These are phyloP conservation scores for Heliothis virescens DNA, from an alignment of 1,140 invertebrate genomes.

Conservation along the genomic window DNA sequence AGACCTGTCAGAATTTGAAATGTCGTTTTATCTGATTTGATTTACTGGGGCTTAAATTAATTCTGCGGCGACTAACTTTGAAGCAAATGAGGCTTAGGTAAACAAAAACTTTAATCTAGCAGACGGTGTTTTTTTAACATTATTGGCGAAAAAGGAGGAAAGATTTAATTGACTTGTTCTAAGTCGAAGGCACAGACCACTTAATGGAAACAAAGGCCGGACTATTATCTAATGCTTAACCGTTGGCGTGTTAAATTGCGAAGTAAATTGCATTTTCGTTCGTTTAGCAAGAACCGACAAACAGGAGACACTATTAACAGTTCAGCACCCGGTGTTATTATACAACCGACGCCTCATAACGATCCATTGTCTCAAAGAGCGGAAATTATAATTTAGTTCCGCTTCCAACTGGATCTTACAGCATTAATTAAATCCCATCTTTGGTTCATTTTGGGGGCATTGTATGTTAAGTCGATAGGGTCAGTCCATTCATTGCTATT, in stretches of 20 bases:
- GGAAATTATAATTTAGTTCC: constrained; percentile 78
- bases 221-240: constrained; percentile 65
- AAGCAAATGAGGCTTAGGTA: not conserved
- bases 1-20: constrained; percentile 27
- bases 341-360: constrained; percentile 69
- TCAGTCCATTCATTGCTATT: constrained; percentile 66
- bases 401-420: constrained; percentile 58
- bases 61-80: not conserved
- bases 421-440: constrained; percentile 52
- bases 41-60: not conserved
- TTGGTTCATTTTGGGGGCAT: constrained; percentile 30
- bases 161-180: constrained; percentile 6
- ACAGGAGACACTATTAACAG: constrained; percentile 23
- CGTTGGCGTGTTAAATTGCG: constrained; percentile 70
- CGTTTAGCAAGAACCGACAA: constrained; percentile 30
- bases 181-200: not conserved
- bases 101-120: not conserved
- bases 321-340: constrained; percentile 56
- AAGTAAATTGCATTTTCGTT: constrained; percentile 60
- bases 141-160: not conserved
- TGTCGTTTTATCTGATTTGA: not conserved
- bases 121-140: not conserved
- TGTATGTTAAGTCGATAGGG: constrained; percentile 48
- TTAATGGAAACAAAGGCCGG: constrained; percentile 23
- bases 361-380: constrained; percentile 74